These are phyloP conservation scores for Bombus affinis DNA, from an alignment of 1,140 invertebrate species.

Conservation along the genomic window DNA sequence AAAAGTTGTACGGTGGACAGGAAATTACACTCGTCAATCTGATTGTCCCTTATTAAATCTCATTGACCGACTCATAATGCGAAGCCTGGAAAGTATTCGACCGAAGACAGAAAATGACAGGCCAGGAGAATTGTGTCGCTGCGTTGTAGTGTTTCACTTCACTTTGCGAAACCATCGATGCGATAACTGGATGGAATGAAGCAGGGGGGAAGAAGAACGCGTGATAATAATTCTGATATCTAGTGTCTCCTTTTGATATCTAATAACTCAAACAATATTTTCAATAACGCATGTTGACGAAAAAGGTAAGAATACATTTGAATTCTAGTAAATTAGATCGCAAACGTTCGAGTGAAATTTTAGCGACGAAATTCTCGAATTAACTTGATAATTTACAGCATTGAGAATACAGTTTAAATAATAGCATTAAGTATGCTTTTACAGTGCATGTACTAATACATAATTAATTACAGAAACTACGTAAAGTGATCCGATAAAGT, in stretches of 20 bases:
- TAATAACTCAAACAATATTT: no score
- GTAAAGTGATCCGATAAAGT: neutral
- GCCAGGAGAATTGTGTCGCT: conserved; percentile 6
- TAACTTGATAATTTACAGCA: no score
- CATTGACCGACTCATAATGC: conserved; percentile 5
- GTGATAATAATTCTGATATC: neutral
- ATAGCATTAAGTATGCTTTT: neutral
- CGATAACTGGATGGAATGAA: no score
- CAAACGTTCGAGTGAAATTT: no score
- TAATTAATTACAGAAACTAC: neutral
- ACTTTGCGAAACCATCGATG: neutral
- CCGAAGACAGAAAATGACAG: conserved; percentile 27
- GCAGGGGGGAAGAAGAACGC: neutral
- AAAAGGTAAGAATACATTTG: no score
- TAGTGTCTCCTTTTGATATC: no score
- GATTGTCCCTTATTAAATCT: conserved; percentile 53
- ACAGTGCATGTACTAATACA: no score
- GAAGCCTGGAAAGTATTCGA: conserved; percentile 16
- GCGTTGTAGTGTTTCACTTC: conserved; percentile 38
- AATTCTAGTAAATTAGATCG: no score
- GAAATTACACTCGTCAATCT: conserved; percentile 45
- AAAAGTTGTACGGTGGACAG: neutral
- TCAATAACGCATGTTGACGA: no score
- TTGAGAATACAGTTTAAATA: no score
- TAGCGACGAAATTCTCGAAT: no score